Evolutionary conservation across 2,797 vertebrate species (phyloP).

Genomic region (Megaceryle alcyon): DNA sequence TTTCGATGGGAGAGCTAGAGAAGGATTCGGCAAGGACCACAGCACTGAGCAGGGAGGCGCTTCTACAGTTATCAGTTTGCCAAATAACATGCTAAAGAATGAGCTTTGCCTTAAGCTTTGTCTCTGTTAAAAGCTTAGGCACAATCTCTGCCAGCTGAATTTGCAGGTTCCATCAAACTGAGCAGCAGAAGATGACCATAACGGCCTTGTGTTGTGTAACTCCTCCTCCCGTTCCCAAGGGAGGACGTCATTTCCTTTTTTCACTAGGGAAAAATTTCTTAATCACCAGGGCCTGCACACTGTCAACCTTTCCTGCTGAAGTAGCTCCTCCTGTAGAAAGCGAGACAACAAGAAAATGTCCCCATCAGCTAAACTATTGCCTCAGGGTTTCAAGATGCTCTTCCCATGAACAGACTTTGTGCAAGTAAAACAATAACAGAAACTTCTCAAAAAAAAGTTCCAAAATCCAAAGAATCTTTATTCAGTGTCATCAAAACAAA

Average conservation of each 20-base stretch:
- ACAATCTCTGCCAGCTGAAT: background rate
- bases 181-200: background rate
- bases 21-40: accelerated
- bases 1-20: background rate
- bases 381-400: background rate
- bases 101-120: background rate
- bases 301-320: background rate
- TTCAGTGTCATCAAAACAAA: background rate
- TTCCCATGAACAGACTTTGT: background rate
- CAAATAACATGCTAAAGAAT: background rate
- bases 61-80: background rate
- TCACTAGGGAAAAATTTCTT: conserved; percentile 25
- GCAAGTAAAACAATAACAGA: background rate
- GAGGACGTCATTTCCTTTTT: conserved; percentile 4
- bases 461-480: background rate
- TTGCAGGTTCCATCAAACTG: conserved; percentile 2
- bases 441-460: background rate
- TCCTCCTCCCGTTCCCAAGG: background rate
- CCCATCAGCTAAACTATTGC: background rate
- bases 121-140: background rate
- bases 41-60: background rate
- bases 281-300: conserved; percentile 1
- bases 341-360: background rate
- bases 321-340: background rate
- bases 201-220: background rate